Evolutionary conservation across 2,797 vertebrate species (phyloP).

Genomic region (Limosa lapponica): DNA sequence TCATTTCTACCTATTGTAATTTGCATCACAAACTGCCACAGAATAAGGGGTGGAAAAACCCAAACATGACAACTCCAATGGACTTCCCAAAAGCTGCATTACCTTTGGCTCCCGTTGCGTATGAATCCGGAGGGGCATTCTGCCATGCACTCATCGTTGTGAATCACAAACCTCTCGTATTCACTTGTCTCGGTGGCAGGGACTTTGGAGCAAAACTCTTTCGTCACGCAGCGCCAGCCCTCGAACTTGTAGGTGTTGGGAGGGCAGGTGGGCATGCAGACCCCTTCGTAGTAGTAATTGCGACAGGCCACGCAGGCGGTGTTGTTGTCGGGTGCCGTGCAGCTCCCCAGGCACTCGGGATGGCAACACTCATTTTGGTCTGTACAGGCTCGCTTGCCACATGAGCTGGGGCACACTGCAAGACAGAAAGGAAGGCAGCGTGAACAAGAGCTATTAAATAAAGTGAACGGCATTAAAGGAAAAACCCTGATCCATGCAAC

Average conservation of each 20-base stretch:
- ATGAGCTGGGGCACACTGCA: conserved; percentile 89
- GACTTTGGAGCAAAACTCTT: conserved; percentile 88
- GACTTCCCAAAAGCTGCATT: neutral
- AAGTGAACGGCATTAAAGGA: accelerated
- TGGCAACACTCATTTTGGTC: conserved; percentile 92
- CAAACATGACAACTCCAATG: accelerated
- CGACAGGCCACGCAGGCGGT: conserved; percentile 91
- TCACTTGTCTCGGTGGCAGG: conserved; percentile 81
- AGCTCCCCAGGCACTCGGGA: conserved; percentile 93
- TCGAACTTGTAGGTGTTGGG: conserved; percentile 92
- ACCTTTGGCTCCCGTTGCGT: conserved; percentile 91
- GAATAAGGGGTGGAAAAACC: accelerated
- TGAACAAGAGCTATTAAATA: neutral
- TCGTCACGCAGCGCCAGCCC: conserved; percentile 96
- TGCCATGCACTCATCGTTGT: conserved; percentile 91
- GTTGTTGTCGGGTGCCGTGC: conserved; percentile 85
- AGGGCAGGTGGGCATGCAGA: conserved; percentile 90
- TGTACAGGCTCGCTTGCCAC: conserved; percentile 88
- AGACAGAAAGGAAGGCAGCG: neutral
- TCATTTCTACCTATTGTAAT: neutral
- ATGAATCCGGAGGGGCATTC: conserved; percentile 95
- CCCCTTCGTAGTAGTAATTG: conserved; percentile 89
- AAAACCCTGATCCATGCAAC: no score
- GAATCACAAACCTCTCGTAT: conserved; percentile 89
- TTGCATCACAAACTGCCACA: neutral